These are phyloP conservation scores for Parascotia fuliginaria DNA, from an alignment of 2,888 invertebrate species.

Conservation along the genomic window DNA sequence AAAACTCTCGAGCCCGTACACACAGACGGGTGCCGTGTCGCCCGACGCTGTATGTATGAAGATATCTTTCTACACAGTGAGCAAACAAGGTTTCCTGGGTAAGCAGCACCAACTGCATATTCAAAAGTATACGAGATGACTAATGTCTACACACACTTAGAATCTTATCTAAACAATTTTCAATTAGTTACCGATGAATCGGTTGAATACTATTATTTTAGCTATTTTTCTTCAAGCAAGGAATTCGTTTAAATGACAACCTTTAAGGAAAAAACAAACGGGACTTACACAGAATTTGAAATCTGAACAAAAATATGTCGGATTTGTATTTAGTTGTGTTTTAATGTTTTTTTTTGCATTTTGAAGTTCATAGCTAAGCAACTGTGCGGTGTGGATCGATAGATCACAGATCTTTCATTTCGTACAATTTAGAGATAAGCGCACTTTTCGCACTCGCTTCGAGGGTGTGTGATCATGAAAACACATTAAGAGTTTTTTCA, in stretches of 20 bases:
- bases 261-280: constrained; percentile 30
- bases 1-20: constrained; percentile 76
- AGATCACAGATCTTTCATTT: too few species aligned
- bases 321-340: too few species aligned
- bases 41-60: constrained; percentile 54
- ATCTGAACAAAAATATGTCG: too few species aligned
- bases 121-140: constrained; percentile 34
- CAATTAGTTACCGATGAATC: constrained; percentile 38
- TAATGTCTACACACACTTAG: constrained; percentile 36
- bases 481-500: too few species aligned
- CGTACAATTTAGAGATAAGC: too few species aligned
- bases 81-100: constrained; percentile 54
- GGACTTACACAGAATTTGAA: too few species aligned
- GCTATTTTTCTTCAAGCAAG: constrained; percentile 33
- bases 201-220: constrained; percentile 37
- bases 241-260: constrained; percentile 42
- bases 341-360: too few species aligned
- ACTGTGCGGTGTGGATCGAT: too few species aligned
- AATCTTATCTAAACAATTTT: constrained; percentile 27
- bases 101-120: constrained; percentile 34
- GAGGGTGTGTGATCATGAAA: too few species aligned
- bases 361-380: too few species aligned
- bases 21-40: constrained; percentile 59
- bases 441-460: too few species aligned
- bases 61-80: constrained; percentile 52